A percentile compares a stretch with the other conserved stretches of the same genome.
phyloP scores from a whole-genome alignment of 2,797 vertebrate species.

The Poliocrania exsul region DNA sequence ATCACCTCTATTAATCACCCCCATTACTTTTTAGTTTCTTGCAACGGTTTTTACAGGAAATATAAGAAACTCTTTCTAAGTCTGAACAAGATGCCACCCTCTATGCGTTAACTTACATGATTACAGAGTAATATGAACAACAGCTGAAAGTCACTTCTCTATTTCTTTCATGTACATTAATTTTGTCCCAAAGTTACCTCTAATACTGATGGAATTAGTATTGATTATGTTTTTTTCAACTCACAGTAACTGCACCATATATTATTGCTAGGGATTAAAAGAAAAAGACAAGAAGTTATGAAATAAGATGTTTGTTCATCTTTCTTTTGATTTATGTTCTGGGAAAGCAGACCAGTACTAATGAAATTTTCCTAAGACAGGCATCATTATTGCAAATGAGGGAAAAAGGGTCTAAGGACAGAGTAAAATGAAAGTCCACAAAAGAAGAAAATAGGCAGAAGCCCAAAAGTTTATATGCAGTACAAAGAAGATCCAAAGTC shows the following conservation, averaged over 20 bases:
- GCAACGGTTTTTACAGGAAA: background rate
- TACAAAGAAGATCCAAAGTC: rapidly evolving
- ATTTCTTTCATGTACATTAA: background rate
- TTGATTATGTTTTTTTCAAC: background rate
- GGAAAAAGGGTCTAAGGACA: background rate
- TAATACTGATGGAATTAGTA: background rate
- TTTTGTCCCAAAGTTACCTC: background rate
- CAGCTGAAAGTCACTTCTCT: background rate
- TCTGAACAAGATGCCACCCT: background rate
- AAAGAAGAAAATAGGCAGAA: background rate
- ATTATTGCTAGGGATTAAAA: background rate
- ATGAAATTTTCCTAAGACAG: background rate
- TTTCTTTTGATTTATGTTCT: background rate
- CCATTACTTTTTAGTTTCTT: background rate
- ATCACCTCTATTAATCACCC: rapidly evolving
- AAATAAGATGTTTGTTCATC: background rate
- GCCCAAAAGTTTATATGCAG: background rate
- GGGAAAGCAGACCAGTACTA: background rate
- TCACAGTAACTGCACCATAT: background rate
- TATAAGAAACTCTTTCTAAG: background rate
- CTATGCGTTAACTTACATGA: background rate
- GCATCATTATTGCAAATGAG: background rate
- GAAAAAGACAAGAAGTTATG: background rate
- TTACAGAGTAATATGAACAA: background rate
- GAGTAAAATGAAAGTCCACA: background rate